Conservation (phyloP, 2,797 vertebrate genomes). For the Lophura swinhoii region DNA sequence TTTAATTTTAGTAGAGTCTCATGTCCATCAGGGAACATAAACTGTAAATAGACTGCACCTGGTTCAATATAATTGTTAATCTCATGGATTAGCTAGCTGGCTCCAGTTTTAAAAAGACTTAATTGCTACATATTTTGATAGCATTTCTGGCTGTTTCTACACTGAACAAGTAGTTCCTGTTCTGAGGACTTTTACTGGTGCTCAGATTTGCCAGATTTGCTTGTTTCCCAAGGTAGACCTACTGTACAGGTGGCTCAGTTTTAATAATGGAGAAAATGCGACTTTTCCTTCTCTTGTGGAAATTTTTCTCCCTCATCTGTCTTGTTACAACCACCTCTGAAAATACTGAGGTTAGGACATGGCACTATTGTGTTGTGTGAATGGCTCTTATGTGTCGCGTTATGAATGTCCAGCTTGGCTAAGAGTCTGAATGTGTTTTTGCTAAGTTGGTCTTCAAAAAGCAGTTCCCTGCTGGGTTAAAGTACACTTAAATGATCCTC, state of each 20-base stretch:
- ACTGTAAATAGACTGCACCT: background rate
- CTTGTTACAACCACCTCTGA: background rate
- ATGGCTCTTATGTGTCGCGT: background rate
- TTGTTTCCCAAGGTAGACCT: background rate
- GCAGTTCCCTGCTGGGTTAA: background rate
- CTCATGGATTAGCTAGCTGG: background rate
- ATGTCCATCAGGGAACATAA: background rate
- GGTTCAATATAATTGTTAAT: background rate
- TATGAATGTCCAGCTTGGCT: background rate
- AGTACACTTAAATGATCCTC: background rate
- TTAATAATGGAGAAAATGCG: background rate
- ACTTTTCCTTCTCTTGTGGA: background rate
- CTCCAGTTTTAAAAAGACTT: background rate
- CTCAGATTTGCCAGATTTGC: background rate
- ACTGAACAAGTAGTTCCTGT: background rate
- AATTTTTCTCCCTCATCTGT: background rate
- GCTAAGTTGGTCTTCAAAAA: background rate
- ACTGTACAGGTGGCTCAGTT: background rate
- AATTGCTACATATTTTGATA: background rate
- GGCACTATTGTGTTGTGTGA: rapidly evolving
- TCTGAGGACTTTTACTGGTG: background rate
- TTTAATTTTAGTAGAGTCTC: background rate
- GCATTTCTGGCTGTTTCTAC: background rate
- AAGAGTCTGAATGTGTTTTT: background rate
- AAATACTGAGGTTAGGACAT: rapidly evolving